These are phyloP conservation scores for Catharus fuscescens DNA, from an alignment of 2,113 vertebrate species.

Conservation along the genomic window DNA sequence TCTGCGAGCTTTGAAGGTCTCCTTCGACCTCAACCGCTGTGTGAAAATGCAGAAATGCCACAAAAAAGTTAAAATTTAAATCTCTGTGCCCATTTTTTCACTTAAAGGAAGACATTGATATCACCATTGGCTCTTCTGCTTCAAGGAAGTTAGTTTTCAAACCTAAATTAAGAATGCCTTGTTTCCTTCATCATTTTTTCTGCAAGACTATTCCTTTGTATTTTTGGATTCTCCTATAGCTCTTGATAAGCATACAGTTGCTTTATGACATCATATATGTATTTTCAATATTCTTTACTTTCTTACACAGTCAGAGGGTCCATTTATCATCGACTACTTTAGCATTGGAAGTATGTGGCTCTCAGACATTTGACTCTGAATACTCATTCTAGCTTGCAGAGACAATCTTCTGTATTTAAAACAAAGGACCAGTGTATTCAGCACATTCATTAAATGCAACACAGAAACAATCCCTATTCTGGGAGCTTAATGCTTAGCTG, in stretches of 20 bases:
- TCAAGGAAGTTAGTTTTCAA: background rate
- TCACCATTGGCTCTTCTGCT: background rate
- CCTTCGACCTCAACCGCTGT: background rate
- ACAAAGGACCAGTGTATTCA: background rate
- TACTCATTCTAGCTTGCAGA: background rate
- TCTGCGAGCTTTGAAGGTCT: background rate
- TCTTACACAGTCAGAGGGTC: background rate
- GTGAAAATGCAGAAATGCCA: background rate
- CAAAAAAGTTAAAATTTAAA: background rate
- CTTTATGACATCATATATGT: background rate
- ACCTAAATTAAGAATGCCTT: background rate
- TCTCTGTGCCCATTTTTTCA: background rate
- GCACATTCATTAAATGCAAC: background rate
- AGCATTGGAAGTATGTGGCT: background rate
- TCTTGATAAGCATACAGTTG: background rate
- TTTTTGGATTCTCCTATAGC: background rate
- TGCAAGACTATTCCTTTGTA: background rate
- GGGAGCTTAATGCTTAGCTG: background rate
- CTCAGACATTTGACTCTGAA: background rate
- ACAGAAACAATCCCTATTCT: background rate
- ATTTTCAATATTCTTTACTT: background rate
- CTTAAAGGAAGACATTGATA: background rate
- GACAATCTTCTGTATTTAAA: background rate
- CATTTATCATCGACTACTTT: background rate
- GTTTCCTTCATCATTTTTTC: background rate